Conservation (phyloP, 2,888 invertebrate genomes). For the Sarcophaga rosellei region DNA sequence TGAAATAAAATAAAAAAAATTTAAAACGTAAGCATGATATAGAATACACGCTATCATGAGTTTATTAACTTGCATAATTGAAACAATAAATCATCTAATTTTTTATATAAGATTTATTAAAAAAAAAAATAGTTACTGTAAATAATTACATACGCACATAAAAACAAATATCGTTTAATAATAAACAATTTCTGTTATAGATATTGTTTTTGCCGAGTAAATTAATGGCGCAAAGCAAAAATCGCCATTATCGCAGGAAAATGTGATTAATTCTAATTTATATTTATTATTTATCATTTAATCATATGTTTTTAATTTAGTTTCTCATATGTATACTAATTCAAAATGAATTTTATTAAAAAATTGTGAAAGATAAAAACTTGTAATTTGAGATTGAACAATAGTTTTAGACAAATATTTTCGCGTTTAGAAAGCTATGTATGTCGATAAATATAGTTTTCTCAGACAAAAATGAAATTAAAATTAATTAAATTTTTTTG, state of each 20-base stretch:
- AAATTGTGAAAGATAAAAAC: too few species aligned
- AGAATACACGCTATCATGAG: not conserved
- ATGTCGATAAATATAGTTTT: too few species aligned
- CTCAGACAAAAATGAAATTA: too few species aligned
- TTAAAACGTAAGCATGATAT: not conserved
- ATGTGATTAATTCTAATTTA: conserved; percentile 2
- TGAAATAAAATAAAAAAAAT: not conserved
- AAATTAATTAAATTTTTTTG: too few species aligned
- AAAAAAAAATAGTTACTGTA: not conserved
- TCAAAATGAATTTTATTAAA: too few species aligned
- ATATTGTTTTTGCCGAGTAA: not conserved
- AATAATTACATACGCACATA: not conserved
- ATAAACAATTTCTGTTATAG: conserved; percentile 11
- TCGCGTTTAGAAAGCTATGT: too few species aligned
- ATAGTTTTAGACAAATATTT: too few species aligned
- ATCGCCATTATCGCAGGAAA: not conserved
- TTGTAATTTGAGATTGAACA: too few species aligned
- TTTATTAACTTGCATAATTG: conserved; percentile 22
- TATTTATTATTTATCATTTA: not conserved
- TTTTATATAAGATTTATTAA: conserved; percentile 9
- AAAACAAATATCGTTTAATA: too few species aligned
- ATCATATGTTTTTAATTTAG: too few species aligned
- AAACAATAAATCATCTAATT: conserved; percentile 20
- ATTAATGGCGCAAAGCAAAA: not conserved
- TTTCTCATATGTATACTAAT: too few species aligned